Base-by-base conservation (phyloP, 1,140 invertebrate species). In the Pectinophora gossypiella region DNA sequence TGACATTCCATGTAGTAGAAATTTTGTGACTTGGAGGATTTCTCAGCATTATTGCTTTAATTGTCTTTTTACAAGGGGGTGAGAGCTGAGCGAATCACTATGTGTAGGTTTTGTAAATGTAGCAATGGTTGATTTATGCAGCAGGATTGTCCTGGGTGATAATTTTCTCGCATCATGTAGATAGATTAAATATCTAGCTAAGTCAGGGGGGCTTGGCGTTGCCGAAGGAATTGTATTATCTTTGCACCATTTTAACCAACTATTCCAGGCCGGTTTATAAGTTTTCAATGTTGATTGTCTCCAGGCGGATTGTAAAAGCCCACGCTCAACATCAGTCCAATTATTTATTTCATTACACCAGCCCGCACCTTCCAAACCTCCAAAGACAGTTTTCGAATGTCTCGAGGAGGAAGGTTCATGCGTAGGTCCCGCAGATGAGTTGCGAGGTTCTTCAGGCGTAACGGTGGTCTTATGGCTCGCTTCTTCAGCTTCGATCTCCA, bases 331-430 rank as follows among this genome's bases (percentile, higher is more conserved):
- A n/a, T 0, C 9, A 4, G 15, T 21, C 38, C 12, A 55, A 13
- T 44, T 15, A n/a, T 1, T 50, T 15, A 44, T 6, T 2, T 18
- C 3, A 27, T 44, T 16, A 12, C 36, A 2, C 53, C 53, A 55
- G 38, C 53, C 53, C 53, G 15, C 27, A 16, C 19, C n/a, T 19
- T 43, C 53, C 53, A 55, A 12, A 43, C 40, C 20, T 55, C 53
- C 21, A 44, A 40, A 13, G 6, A 22, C 18, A 55, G 12, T 1
- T 50, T 13, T 44, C 2, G 46, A 50, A 56, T 53, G 13, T 47
- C n/a, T 12, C 36, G 56, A 27, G 54, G 61, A 18, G 54, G 47
- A 10, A 12, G 5, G 5, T 12, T 5, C 5, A 12, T 27, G 12
- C 5, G 5, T 12, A 27, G 12, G 23, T 6, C 23, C 23, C 12